These are phyloP conservation scores for Linnaemya vulpina DNA, from an alignment of 2,888 invertebrate species.

Conservation along the genomic window DNA sequence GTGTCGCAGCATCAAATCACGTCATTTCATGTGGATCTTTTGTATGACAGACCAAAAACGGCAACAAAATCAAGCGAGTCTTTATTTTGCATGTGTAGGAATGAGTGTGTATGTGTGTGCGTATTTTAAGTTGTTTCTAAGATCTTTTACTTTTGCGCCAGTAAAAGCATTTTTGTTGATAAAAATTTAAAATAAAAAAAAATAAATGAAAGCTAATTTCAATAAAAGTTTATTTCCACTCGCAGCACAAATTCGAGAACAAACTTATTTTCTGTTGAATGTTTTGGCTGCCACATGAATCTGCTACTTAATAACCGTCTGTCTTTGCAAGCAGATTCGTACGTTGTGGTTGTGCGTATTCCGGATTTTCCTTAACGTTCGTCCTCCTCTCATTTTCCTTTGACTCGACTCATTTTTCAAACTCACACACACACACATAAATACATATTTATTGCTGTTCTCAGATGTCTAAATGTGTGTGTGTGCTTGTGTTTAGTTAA, in stretches of 20 bases:
- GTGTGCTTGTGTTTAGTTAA: neutral
- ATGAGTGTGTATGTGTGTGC: neutral
- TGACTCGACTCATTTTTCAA: neutral
- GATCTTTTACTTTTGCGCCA: constrained; percentile 41
- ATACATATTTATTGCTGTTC: neutral
- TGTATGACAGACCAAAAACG: constrained; percentile 26
- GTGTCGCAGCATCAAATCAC: constrained; percentile 43
- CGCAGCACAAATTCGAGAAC: constrained; percentile 2
- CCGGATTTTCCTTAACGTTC: neutral
- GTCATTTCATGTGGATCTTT: constrained; percentile 45
- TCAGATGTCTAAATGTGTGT: neutral
- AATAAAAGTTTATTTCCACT: constrained; percentile 65
- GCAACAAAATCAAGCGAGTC: constrained; percentile 39
- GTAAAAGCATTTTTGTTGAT: constrained; percentile 47
- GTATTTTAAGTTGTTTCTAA: constrained; percentile 10
- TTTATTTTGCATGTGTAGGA: constrained; percentile 5
- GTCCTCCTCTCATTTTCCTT: neutral
- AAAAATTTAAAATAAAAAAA: neutral
- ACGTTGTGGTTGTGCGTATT: constrained; percentile 38
- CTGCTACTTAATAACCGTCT: constrained; percentile 48
- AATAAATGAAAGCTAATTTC: constrained; percentile 53
- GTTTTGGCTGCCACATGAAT: constrained; percentile 52
- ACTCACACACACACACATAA: too few species aligned
- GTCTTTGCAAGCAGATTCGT: constrained; percentile 14
- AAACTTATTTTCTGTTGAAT: constrained; percentile 32